These are phyloP conservation scores for Morone saxatilis DNA, from an alignment of 2,113 vertebrate genomes.

Conservation along the genomic window DNA sequence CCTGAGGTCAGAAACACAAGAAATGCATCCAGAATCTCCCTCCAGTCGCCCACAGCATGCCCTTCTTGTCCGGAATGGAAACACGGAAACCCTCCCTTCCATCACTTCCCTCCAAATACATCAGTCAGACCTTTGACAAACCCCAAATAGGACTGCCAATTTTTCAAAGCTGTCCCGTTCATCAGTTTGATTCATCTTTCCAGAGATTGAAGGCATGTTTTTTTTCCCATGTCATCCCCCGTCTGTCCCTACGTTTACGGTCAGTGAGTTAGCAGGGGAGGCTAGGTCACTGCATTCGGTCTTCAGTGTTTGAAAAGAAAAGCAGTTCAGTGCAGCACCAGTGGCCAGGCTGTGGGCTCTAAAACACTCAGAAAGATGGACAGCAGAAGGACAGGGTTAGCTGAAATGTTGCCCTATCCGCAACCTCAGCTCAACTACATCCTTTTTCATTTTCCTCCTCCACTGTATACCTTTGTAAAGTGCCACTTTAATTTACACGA, in stretches of 20 bases:
- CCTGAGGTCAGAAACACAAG: constrained; percentile 20
- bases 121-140: constrained; percentile 75
- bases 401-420: constrained; percentile 52
- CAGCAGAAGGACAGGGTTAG: constrained; percentile 63
- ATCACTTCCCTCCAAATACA: constrained; percentile 64
- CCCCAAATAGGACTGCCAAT: constrained; percentile 66
- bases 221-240: constrained; percentile 14
- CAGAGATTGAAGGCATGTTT: constrained; percentile 53
- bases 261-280: constrained; percentile 42
- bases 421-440: constrained; percentile 54
- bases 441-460: constrained; percentile 32
- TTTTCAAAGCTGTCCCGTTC: constrained; percentile 66
- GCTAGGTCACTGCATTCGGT: constrained; percentile 36
- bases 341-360: constrained; percentile 19
- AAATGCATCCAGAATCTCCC: constrained; percentile 11
- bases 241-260: constrained; percentile 11
- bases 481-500: constrained; percentile 73
- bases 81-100: constrained; percentile 39
- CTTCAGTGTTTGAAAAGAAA: constrained; percentile 39
- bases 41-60: constrained; percentile 15
- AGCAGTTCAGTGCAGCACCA: constrained; percentile 34
- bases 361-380: constrained; percentile 43
- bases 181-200: constrained; percentile 74
- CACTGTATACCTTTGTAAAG: constrained; percentile 53
- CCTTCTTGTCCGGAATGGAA: constrained; percentile 48